Conservation (phyloP, 2,888 invertebrate genomes). For the Aphodius granarius region DNA sequence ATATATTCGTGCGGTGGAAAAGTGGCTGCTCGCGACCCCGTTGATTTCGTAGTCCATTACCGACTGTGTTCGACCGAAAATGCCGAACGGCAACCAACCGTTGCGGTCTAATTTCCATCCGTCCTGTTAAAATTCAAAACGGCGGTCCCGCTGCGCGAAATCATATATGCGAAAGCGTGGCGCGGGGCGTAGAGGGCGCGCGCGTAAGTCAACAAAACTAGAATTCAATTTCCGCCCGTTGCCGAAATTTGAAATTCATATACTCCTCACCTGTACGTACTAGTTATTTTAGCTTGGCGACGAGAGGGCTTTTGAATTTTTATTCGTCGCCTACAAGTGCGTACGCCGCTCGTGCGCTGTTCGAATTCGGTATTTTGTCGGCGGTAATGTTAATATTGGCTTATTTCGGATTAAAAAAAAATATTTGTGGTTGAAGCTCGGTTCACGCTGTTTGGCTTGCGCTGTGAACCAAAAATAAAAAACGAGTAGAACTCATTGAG, state of each 20-base stretch:
- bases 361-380: not conserved
- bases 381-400: not conserved
- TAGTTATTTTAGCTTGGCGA: conserved; percentile 11
- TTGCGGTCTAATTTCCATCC: conserved; percentile 2
- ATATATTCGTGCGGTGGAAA: not conserved
- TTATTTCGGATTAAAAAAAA: not conserved
- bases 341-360: not conserved
- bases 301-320: conserved; percentile 13
- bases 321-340: not conserved
- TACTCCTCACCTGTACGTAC: conserved; percentile 11
- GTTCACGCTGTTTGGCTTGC: not conserved
- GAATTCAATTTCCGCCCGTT: conserved; percentile 10
- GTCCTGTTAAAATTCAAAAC: conserved; percentile 7
- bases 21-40: not conserved
- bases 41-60: not conserved
- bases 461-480: not conserved
- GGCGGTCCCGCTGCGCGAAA: conserved; percentile 5
- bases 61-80: not conserved
- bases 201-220: conserved; percentile 11
- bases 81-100: not conserved
- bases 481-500: not conserved
- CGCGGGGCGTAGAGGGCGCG: conserved; percentile 5
- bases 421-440: not conserved
- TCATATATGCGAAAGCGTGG: conserved; percentile 2
- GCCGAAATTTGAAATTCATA: conserved; percentile 13